Percentiles rank a stretch among this genome's conserved stretches.
Conservation (phyloP, 2,113 vertebrate genomes). For the Psophia crepitans region DNA sequence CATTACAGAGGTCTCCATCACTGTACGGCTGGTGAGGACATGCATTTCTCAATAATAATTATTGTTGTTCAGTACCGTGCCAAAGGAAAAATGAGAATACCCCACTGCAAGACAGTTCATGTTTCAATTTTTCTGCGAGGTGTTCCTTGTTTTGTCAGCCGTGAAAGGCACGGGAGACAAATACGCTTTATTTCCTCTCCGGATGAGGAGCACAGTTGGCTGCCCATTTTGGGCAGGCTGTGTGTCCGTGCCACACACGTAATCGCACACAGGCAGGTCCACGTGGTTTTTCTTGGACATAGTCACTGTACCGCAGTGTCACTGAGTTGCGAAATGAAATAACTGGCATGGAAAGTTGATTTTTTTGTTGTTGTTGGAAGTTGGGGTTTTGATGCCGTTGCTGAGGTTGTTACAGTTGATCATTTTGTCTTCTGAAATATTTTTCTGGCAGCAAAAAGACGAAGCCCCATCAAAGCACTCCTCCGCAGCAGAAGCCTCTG, state of each 20-base stretch:
- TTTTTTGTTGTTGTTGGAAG: not conserved
- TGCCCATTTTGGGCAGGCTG: not conserved
- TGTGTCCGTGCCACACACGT: not conserved
- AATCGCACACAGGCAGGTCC: not conserved
- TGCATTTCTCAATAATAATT: not conserved
- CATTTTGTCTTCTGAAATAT: not conserved
- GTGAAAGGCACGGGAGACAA: not conserved
- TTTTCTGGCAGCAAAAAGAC: slow-evolving; percentile 83
- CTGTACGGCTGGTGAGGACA: not conserved
- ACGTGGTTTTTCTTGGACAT: not conserved
- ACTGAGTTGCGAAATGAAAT: not conserved
- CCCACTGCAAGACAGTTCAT: not conserved
- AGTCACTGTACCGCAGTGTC: not conserved
- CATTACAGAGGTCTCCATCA: not conserved
- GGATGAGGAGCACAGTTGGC: not conserved
- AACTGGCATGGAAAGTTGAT: not conserved
- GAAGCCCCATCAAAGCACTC: slow-evolving; percentile 81
- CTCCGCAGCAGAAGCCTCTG: slow-evolving; percentile 92
- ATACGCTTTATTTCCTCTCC: not conserved
- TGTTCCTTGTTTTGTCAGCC: not conserved
- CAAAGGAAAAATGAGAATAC: not conserved
- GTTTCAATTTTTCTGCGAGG: not conserved
- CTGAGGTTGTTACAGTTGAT: not conserved
- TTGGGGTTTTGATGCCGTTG: not conserved
- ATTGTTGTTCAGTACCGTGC: not conserved